Conservation (phyloP, 53 echinoderm and acorn worm species). For the Actinopyga echinites region DNA sequence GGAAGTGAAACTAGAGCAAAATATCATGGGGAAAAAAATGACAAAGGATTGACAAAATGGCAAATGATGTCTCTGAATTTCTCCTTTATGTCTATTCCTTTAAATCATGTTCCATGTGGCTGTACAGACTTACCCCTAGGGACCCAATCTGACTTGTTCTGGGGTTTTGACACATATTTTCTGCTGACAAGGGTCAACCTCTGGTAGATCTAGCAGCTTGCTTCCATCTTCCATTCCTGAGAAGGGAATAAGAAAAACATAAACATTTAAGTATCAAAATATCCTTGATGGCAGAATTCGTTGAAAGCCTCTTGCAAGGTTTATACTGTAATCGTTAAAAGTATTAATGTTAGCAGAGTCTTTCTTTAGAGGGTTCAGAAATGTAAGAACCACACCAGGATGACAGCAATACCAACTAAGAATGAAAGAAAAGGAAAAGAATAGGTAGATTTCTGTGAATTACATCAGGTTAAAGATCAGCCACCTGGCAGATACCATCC, state of each 20-base stretch:
- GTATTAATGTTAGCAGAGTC: background rate
- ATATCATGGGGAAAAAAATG: no score
- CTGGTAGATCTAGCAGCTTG: background rate
- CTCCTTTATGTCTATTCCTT: no score
- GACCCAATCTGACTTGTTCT: background rate
- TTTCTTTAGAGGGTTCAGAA: background rate
- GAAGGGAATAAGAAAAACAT: background rate
- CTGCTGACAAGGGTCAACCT: constrained; percentile 17
- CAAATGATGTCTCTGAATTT: no score
- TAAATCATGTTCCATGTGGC: background rate
- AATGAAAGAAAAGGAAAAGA: background rate
- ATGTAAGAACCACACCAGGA: background rate
- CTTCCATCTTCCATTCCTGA: background rate
- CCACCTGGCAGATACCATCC: background rate
- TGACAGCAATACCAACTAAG: background rate
- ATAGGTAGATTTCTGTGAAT: background rate
- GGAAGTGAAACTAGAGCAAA: no score
- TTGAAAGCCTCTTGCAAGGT: background rate
- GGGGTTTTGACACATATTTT: constrained; percentile 1
- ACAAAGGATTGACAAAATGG: no score
- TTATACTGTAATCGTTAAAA: constrained; percentile 8
- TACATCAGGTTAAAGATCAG: background rate
- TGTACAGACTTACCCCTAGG: constrained; percentile 8
- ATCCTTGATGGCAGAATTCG: background rate
- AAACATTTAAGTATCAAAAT: background rate